A percentile compares a stretch with the other conserved stretches of the same genome.
phyloP scores from a whole-genome alignment of 2,113 vertebrate species.

The Turnix velox region DNA sequence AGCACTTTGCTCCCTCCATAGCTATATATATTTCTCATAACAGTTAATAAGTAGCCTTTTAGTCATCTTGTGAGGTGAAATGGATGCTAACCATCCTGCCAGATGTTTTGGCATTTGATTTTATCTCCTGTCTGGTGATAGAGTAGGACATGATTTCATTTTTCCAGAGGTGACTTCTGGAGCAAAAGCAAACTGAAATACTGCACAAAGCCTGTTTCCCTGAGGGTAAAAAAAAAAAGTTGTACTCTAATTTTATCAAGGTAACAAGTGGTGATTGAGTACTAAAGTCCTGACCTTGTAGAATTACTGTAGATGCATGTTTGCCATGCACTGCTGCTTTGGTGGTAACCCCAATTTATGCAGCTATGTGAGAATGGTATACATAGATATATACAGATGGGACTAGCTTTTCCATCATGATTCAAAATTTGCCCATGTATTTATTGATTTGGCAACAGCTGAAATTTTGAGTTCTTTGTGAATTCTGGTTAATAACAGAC shows the following conservation, averaged over 20 bases:
- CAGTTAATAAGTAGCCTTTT: not conserved
- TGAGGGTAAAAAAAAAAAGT: not conserved
- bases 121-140: not conserved
- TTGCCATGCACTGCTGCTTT: not conserved
- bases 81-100: not conserved
- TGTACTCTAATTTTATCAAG: not conserved
- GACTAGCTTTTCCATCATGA: not conserved
- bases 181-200: not conserved
- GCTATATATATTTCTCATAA: not conserved
- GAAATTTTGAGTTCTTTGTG: not conserved
- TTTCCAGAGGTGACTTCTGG: not conserved
- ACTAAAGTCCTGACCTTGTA: not conserved
- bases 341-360: not conserved
- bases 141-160: not conserved
- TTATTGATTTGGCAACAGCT: not conserved
- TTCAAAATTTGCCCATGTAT: fast-evolving
- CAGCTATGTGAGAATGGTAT: not conserved
- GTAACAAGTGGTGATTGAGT: not conserved
- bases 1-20: not conserved
- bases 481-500: not conserved
- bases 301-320: not conserved
- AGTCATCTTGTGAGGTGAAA: not conserved
- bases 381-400: fast-evolving
- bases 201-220: not conserved
- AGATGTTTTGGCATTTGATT: not conserved